Evolutionary conservation across 2,113 vertebrate species (phyloP).

Genomic region (Hyaena hyaena): DNA sequence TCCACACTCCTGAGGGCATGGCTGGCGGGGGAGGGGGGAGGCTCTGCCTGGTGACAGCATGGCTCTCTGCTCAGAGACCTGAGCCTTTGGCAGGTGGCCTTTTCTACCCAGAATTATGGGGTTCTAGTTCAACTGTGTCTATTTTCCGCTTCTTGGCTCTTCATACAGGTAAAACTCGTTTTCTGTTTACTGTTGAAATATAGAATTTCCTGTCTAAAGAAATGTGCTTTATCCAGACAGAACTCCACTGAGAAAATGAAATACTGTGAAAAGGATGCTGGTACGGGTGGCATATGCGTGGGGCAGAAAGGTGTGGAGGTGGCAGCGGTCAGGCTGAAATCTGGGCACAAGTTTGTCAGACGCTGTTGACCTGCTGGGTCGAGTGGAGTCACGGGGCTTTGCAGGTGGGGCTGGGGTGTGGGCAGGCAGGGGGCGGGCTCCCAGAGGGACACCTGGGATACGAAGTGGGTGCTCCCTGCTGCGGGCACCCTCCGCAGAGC

Average conservation of each 20-base stretch:
- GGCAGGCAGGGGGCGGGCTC: fast-evolving
- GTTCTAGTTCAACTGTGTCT: background rate
- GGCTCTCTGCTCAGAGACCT: background rate
- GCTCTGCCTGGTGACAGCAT: fast-evolving
- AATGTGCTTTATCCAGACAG: background rate
- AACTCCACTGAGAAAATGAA: background rate
- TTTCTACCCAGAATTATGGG: background rate
- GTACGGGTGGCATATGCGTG: fast-evolving
- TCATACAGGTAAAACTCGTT: background rate
- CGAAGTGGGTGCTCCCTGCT: background rate
- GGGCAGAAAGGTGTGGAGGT: fast-evolving
- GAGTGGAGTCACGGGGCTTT: fast-evolving
- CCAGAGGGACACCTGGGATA: fast-evolving
- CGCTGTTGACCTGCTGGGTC: fast-evolving
- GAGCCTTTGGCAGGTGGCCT: background rate
- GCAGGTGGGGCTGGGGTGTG: no score
- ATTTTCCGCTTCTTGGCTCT: background rate
- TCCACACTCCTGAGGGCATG: background rate
- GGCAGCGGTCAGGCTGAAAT: fast-evolving
- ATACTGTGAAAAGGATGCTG: background rate
- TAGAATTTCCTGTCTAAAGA: background rate
- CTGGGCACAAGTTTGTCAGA: fast-evolving
- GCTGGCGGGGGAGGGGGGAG: background rate
- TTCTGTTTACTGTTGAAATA: background rate
- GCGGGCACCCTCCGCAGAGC: fast-evolving